phyloP scores from a whole-genome alignment of 2,797 vertebrate species.

The Geotria australis region DNA sequence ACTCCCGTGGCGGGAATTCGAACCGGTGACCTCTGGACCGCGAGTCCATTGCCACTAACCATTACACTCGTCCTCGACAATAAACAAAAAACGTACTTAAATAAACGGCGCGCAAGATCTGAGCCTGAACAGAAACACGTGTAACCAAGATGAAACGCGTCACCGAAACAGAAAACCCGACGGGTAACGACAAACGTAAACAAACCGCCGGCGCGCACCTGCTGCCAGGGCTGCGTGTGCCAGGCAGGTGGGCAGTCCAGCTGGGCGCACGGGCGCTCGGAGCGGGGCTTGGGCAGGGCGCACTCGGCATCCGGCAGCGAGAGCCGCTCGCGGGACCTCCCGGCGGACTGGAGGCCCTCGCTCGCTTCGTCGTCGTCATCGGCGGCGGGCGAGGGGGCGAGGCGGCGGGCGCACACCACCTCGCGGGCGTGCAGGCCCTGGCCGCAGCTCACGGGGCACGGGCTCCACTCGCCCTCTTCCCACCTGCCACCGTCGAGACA shows the following conservation, averaged over 20 bases:
- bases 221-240: constrained; percentile 41
- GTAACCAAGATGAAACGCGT: no score
- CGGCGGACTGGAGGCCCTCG: neutral
- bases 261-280: constrained; percentile 59
- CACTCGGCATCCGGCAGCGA: constrained; percentile 35
- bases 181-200: no score
- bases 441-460: constrained; percentile 63
- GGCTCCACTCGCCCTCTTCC: constrained; percentile 51
- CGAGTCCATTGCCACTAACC: no score
- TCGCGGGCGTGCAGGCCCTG: constrained; percentile 55
- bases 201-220: constrained; percentile 13
- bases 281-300: constrained; percentile 29
- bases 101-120: no score
- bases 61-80: no score
- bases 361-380: neutral
- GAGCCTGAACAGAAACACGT: no score
- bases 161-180: no score
- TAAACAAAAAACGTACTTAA: no score
- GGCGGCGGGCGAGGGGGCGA: no score
- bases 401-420: constrained; percentile 25
- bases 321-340: constrained; percentile 26
- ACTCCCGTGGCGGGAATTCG: no score
- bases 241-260: constrained; percentile 69
- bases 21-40: no score
- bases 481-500: constrained; percentile 21